A percentile compares a stretch with the other conserved stretches of the same genome.
phyloP scores from a whole-genome alignment of 1,140 invertebrate species.

The Geopemphigus sp. region DNA sequence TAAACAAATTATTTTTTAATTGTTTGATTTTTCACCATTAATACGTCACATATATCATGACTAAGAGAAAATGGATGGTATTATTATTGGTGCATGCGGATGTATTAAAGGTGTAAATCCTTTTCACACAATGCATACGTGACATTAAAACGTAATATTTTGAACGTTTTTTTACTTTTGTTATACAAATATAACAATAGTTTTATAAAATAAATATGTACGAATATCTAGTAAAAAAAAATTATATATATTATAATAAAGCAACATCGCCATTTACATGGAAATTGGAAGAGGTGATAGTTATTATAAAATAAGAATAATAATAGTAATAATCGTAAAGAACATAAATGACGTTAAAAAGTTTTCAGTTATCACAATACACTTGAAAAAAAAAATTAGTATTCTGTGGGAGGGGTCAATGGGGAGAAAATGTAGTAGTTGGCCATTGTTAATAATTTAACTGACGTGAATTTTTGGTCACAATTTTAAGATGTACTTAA shows the following conservation, averaged over 20 bases:
- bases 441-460: background rate
- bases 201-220: conserved; percentile 41
- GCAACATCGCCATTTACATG: conserved; percentile 38
- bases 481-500: conserved; percentile 21
- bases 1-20: conserved; percentile 46
- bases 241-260: conserved; percentile 32
- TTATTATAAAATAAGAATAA: conserved; percentile 7
- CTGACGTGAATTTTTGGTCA: background rate
- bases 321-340: conserved; percentile 29
- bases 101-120: no score
- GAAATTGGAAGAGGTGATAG: conserved; percentile 44
- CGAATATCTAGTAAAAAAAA: conserved; percentile 40
- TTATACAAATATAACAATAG: conserved; percentile 15
- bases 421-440: background rate
- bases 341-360: background rate
- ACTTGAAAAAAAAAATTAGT: conserved; percentile 23
- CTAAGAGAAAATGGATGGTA: no score
- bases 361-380: conserved; percentile 48
- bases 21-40: background rate
- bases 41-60: no score
- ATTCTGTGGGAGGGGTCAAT: background rate
- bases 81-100: no score
- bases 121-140: no score
- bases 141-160: background rate
- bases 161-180: background rate